phyloP scores from a whole-genome alignment of 2,797 vertebrate species.

The Etheostoma perlongum region DNA sequence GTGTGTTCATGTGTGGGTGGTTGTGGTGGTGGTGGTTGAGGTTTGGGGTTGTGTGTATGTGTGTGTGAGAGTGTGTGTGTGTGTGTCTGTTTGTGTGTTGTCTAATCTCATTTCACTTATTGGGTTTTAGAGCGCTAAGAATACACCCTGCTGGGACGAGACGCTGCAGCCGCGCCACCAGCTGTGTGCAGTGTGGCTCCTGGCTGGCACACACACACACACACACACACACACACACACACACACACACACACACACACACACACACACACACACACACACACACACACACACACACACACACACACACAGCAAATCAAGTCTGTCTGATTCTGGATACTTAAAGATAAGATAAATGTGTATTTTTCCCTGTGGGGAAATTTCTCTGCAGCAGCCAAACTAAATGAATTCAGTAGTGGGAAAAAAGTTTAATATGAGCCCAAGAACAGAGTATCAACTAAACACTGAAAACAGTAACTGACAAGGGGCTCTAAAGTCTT shows the following conservation, averaged over 20 bases:
- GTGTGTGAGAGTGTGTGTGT: constrained; percentile 14
- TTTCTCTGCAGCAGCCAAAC: constrained; percentile 23
- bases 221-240: constrained; percentile 6
- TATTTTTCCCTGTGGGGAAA: constrained; percentile 23
- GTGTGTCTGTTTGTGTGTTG: constrained; percentile 41
- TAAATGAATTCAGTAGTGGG: constrained; percentile 32
- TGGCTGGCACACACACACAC: neutral
- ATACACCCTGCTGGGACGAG: constrained; percentile 65
- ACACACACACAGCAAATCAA: constrained; percentile 36
- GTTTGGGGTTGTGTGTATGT: neutral
- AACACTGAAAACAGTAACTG: constrained; percentile 38
- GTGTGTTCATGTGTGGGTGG: constrained; percentile 2
- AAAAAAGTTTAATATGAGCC: constrained; percentile 26
- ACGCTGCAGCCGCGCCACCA: constrained; percentile 52
- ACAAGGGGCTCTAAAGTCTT: constrained; percentile 38
- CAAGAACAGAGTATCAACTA: constrained; percentile 35
- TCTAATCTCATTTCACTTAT: constrained; percentile 77
- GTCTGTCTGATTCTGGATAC: constrained; percentile 41
- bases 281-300: constrained; percentile 35
- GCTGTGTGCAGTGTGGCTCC: constrained; percentile 58
- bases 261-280: constrained; percentile 32
- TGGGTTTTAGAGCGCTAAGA: constrained; percentile 72
- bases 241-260: neutral
- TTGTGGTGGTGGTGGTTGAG: constrained; percentile 9
- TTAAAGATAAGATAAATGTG: constrained; percentile 53